phyloP scores from a whole-genome alignment of 2,113 vertebrate genomes.

The Hyperopisus bebe region DNA sequence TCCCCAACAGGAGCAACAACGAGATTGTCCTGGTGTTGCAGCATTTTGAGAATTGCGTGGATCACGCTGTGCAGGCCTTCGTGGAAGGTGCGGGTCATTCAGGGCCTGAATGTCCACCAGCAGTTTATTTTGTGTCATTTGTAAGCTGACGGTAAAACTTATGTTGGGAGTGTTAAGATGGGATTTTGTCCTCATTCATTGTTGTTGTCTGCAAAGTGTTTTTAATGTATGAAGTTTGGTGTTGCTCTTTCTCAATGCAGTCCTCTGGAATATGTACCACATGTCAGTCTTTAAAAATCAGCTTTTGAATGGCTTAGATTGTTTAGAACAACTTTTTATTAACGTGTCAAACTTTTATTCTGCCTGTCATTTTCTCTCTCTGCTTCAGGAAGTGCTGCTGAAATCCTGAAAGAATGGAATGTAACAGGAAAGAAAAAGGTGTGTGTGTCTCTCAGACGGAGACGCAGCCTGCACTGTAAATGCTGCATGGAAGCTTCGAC shows the following conservation, averaged over 20 bases:
- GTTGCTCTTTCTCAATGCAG: background rate
- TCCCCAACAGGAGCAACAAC: conserved; percentile 95
- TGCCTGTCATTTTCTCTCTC: background rate
- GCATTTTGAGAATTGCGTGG: conserved; percentile 90
- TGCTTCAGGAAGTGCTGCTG: conserved; percentile 76
- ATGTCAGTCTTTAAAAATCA: background rate
- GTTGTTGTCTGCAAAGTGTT: background rate
- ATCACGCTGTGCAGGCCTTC: conserved; percentile 88
- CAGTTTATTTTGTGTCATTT: background rate
- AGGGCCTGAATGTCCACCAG: background rate
- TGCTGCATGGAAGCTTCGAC: too few species aligned
- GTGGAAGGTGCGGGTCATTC: conserved; percentile 74
- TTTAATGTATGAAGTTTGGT: background rate
- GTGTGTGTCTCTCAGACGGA: conserved; percentile 10
- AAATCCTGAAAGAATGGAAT: conserved; percentile 93
- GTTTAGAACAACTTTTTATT: background rate
- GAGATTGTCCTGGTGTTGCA: conserved; percentile 91
- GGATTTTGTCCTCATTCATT: background rate
- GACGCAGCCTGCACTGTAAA: background rate
- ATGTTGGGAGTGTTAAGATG: background rate
- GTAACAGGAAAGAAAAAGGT: conserved; percentile 95
- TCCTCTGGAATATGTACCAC: background rate
- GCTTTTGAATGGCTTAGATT: background rate
- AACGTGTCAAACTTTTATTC: background rate
- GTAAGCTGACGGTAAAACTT: background rate